phyloP scores from a whole-genome alignment of 2,797 vertebrate species.

The Sciaenops ocellatus region DNA sequence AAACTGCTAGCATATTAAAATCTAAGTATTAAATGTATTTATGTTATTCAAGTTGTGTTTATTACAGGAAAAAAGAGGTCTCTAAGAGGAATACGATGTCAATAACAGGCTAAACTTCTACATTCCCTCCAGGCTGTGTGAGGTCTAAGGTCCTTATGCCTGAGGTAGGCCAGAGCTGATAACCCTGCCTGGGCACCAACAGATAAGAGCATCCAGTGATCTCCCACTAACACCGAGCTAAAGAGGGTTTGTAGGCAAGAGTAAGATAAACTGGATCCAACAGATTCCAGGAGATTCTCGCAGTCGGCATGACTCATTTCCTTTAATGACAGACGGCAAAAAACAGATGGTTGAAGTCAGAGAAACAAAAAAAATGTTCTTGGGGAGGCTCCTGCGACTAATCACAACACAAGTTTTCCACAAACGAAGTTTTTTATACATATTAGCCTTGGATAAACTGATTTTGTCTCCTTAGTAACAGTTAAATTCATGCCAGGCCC shows the following conservation, averaged over 20 bases:
- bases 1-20: conserved; percentile 30
- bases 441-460: background rate
- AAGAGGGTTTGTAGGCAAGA: conserved; percentile 63
- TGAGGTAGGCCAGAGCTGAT: conserved; percentile 78
- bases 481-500: background rate
- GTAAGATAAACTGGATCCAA: conserved; percentile 73
- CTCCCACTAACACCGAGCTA: conserved; percentile 67
- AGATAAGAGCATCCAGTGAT: conserved; percentile 77
- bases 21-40: conserved; percentile 9
- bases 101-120: conserved; percentile 27
- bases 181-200: conserved; percentile 62
- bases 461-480: background rate
- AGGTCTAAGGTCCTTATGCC: conserved; percentile 68
- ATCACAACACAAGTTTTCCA: conserved; percentile 21
- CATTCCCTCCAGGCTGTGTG: conserved; percentile 63
- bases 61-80: background rate
- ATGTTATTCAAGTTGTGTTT: conserved; percentile 10
- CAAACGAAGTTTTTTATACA: conserved; percentile 6
- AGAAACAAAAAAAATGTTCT: conserved; percentile 21
- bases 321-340: conserved; percentile 60
- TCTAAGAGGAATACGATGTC: conserved; percentile 6
- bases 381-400: conserved; percentile 1
- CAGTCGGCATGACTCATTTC: conserved; percentile 56
- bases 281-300: conserved; percentile 62
- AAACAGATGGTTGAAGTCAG: conserved; percentile 59